Base-by-base conservation (phyloP, 1,140 invertebrate species). In the Caenorhabditis tropicalis region DNA sequence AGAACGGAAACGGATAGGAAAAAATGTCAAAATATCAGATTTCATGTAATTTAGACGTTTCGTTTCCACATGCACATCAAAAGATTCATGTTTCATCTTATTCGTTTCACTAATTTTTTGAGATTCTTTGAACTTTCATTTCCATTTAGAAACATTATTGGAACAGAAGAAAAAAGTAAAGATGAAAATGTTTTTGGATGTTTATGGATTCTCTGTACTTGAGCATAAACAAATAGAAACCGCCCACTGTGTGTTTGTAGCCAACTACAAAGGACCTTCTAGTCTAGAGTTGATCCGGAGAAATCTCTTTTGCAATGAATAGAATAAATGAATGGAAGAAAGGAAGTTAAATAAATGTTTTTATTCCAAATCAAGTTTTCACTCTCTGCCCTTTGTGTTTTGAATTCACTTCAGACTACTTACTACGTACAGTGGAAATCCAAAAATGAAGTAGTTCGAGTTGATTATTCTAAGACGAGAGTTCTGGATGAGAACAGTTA, bases 61-160 rank as follows among this genome's bases (percentile, higher is more conserved):
- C 36, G 24, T 43, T 74, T 74, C 65, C 24, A 74, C 65, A 74
- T 74, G 65, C 65, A 43, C 33, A 65, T 65, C 58, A 65, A 65
- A 43, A 74, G 29, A 74, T 24, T 74, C 65, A 31, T 24, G 65
- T 74, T 46, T 74, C 65, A 0, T 5, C 12, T 9, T 10, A 7
- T 65, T 65, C 29, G 2, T 33, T 65, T 33, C 19, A n/a, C 9
- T 65, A 1, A 65, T 27, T 58, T 10, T 5, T 29, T 58, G n/a
- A n/a, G n/a, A 58, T 58, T 58, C 53, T 58, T 58, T 58, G 53
- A 4, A 58, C 27, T 58, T 29, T 12, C 7, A 53, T 53, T 15
- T n/a, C 21, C 21, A 7, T 53, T 15, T 19, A n/a, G 7, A 7
- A n/a, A n/a, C 49, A n/a, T 12, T 19, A n/a, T 7, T 53, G n/a